These are phyloP conservation scores for Morelia viridis DNA, from an alignment of 2,797 vertebrate species.

Conservation along the genomic window DNA sequence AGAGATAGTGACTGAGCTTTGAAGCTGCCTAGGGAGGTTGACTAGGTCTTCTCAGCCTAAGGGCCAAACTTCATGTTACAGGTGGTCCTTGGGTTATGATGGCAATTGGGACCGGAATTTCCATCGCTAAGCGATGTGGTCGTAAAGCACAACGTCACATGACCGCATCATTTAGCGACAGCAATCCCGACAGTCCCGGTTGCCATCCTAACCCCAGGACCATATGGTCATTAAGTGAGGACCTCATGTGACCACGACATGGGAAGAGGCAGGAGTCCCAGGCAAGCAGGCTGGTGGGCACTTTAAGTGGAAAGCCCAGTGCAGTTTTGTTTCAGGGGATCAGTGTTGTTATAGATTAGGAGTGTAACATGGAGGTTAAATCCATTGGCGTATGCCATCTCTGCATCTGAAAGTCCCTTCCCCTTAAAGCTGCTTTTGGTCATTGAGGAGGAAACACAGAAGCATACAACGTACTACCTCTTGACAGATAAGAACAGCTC, in stretches of 20 bases:
- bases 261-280: background rate
- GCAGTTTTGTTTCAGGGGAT: background rate
- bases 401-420: background rate
- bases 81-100: background rate
- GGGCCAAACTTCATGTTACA: background rate
- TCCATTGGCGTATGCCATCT: background rate
- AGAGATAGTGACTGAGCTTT: background rate
- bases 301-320: background rate
- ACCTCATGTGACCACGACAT: background rate
- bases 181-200: background rate
- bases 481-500: background rate
- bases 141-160: background rate
- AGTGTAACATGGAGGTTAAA: background rate
- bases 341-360: background rate
- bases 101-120: background rate
- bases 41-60: background rate
- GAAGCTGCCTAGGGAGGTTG: background rate
- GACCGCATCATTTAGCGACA: background rate
- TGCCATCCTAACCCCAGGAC: background rate
- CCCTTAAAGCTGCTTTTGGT: background rate
- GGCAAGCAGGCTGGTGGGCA: background rate
- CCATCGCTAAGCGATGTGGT: background rate
- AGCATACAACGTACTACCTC: background rate
- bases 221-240: background rate
- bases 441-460: too few species aligned